Conservation (phyloP, 2,888 invertebrate genomes). For the Adela reaumurella region DNA sequence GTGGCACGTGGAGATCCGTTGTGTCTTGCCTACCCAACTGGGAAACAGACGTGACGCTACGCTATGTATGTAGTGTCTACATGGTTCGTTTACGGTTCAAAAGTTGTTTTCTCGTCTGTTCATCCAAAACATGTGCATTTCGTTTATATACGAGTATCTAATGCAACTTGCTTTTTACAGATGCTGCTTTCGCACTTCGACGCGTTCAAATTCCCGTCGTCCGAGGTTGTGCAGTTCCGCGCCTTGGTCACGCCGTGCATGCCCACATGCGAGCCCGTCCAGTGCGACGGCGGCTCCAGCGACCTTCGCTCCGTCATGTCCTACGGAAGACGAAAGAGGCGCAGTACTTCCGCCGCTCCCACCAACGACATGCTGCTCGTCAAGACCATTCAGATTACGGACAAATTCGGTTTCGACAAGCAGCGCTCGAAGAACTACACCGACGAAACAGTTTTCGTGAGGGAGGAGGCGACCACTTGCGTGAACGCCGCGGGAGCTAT, state of each 20-base stretch:
- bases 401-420: slow-evolving; percentile 84
- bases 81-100: too few species aligned
- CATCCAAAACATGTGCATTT: too few species aligned
- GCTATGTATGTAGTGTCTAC: too few species aligned
- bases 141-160: too few species aligned
- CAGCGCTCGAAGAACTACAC: slow-evolving; percentile 61
- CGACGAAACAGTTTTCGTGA: slow-evolving; percentile 70
- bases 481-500: slow-evolving; percentile 78
- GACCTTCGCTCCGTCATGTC: slow-evolving; percentile 79
- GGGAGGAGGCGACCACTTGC: slow-evolving; percentile 61
- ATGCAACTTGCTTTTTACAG: slow-evolving; percentile 44
- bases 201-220: slow-evolving; percentile 94
- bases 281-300: slow-evolving; percentile 83
- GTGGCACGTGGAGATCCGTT: too few species aligned
- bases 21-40: too few species aligned
- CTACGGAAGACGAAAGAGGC: slow-evolving; percentile 76
- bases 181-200: slow-evolving; percentile 87
- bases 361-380: slow-evolving; percentile 83
- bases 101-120: too few species aligned
- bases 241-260: slow-evolving; percentile 94
- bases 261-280: slow-evolving; percentile 89
- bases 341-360: slow-evolving; percentile 56
- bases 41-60: too few species aligned
- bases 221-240: slow-evolving; percentile 91
- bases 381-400: slow-evolving; percentile 88